Conservation (phyloP, 2,888 invertebrate genomes). For the Molorchus minor region DNA sequence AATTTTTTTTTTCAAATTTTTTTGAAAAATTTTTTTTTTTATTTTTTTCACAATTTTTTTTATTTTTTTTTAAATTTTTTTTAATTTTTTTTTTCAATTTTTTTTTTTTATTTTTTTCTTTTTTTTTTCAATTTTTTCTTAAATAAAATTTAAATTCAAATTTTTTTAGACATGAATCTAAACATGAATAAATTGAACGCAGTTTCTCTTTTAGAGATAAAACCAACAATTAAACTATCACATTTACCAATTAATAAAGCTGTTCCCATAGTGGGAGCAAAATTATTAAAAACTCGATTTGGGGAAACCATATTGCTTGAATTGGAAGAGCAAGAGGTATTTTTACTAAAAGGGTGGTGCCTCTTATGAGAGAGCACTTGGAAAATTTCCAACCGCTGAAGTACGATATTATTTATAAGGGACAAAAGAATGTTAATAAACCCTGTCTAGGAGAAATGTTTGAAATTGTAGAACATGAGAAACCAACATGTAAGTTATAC, state of each 20-base stretch:
- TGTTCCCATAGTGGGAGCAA: background rate
- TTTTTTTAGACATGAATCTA: background rate
- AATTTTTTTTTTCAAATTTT: too few relatives aligned
- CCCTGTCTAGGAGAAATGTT: background rate
- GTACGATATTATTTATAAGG: background rate
- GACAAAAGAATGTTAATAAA: background rate
- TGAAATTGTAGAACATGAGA: background rate
- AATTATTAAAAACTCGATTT: background rate
- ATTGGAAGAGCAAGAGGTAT: background rate
- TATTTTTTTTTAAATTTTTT: too few relatives aligned
- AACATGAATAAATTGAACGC: background rate
- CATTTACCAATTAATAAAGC: background rate
- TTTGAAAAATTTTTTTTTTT: too few relatives aligned
- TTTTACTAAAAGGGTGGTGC: background rate
- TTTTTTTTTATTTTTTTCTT: too few relatives aligned
- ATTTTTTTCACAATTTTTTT: too few relatives aligned
- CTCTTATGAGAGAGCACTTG: background rate
- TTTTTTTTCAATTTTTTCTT: too few relatives aligned
- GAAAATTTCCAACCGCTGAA: background rate
- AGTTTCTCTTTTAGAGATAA: background rate
- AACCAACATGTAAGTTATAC: background rate
- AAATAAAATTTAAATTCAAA: background rate
- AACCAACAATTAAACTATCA: background rate
- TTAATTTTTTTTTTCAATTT: too few relatives aligned
- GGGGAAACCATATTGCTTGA: background rate